phyloP scores from a whole-genome alignment of 2,888 invertebrate species.

The Lottia scabra region DNA sequence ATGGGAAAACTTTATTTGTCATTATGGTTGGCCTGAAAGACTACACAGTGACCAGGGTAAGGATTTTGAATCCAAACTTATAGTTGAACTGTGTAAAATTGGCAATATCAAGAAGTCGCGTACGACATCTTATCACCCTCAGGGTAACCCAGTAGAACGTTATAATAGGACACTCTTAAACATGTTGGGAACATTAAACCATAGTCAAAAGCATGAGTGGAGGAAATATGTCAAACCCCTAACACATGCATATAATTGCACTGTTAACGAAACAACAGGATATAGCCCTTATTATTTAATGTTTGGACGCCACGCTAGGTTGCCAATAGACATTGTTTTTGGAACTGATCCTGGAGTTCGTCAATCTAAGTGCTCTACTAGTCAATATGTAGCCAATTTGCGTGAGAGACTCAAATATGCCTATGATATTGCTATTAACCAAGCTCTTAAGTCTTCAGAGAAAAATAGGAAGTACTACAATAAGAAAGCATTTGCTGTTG shows the following conservation, averaged over 20 bases:
- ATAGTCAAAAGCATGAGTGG: constrained; percentile 29
- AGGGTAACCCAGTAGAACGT: constrained; percentile 32
- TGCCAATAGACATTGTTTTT: constrained; percentile 30
- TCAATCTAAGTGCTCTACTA: background rate
- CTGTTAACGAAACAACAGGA: constrained; percentile 25
- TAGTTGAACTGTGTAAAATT: constrained; percentile 24
- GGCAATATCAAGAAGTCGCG: constrained; percentile 24
- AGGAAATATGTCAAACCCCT: constrained; percentile 20
- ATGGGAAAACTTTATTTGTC: constrained; percentile 23
- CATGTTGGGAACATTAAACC: constrained; percentile 26
- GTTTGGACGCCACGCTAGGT: constrained; percentile 28
- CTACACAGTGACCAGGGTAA: constrained; percentile 31
- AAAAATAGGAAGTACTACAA: constrained; percentile 13
- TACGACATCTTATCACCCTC: constrained; percentile 33
- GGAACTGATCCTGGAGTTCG: background rate
- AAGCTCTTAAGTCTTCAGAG: background rate
- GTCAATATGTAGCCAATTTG: constrained; percentile 8
- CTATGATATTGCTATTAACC: constrained; percentile 7
- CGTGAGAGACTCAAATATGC: constrained; percentile 6
- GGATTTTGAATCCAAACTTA: constrained; percentile 28
- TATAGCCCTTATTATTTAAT: constrained; percentile 30
- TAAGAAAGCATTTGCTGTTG: constrained; percentile 5
- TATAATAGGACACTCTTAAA: constrained; percentile 26
- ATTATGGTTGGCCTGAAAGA: constrained; percentile 29
- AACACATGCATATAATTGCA: constrained; percentile 28